Conservation (phyloP, 2,888 invertebrate genomes). For the Drosophila kuntzei region DNA sequence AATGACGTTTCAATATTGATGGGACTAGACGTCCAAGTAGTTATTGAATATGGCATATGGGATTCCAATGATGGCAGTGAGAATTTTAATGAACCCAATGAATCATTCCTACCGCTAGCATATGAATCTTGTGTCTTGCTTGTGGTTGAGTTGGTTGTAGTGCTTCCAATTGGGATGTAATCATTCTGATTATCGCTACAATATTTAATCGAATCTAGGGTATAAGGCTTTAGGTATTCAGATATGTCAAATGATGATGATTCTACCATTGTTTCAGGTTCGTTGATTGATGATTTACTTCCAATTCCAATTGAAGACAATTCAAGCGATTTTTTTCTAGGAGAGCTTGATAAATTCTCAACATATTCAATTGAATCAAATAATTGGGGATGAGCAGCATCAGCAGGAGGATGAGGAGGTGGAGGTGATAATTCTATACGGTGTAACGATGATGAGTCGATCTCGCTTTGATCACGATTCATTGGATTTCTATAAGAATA, state of each 20-base stretch:
- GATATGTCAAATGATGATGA: conserved; percentile 56
- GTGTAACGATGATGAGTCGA: background rate
- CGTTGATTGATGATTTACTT: conserved; percentile 5
- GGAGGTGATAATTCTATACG: background rate
- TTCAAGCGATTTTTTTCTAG: conserved; percentile 7
- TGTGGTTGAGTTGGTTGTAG: conserved; percentile 10
- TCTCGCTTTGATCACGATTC: background rate
- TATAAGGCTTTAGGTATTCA: conserved; percentile 73
- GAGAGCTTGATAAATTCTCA: background rate
- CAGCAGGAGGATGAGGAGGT: background rate
- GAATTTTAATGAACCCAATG: conserved; percentile 18
- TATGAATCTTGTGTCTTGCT: conserved; percentile 12
- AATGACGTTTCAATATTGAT: conserved; percentile 33
- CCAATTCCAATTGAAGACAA: conserved; percentile 6
- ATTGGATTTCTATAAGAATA: background rate
- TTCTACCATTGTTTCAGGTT: conserved; percentile 3
- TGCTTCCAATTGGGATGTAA: background rate
- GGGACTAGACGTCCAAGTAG: conserved; percentile 29
- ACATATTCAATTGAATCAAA: conserved; percentile 1
- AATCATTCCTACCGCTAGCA: background rate
- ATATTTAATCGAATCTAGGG: conserved; percentile 49
- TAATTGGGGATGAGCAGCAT: background rate
- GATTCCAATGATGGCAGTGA: conserved; percentile 33
- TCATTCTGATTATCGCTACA: conserved; percentile 16
- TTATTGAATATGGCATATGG: conserved; percentile 26